Conservation (phyloP, 2,113 vertebrate species). For the Gasterosteus aculeatus region DNA sequence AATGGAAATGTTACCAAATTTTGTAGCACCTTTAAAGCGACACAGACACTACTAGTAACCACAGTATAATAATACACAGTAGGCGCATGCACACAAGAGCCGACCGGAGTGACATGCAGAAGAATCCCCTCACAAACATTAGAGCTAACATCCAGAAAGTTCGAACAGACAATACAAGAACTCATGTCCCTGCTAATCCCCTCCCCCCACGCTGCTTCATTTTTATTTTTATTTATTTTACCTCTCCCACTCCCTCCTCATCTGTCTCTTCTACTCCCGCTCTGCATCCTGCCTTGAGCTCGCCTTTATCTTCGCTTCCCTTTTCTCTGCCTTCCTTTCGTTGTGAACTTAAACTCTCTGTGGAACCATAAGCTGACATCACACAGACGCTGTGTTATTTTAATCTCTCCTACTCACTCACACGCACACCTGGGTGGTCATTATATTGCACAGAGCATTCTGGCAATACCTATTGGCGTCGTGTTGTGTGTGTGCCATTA, state of each 20-base stretch:
- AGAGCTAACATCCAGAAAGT: conserved; percentile 45
- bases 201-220: conserved; percentile 14
- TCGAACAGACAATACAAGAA: conserved; percentile 54
- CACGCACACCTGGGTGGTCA: conserved; percentile 41
- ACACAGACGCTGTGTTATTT: conserved; percentile 54
- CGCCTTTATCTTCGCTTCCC: conserved; percentile 47
- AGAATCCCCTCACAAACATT: conserved; percentile 19
- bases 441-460: conserved; percentile 56
- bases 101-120: conserved; percentile 1
- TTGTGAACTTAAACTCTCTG: conserved; percentile 72
- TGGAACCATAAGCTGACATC: conserved; percentile 66
- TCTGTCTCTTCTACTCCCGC: conserved; percentile 51
- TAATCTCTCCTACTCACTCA: conserved; percentile 42
- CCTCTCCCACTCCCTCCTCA: conserved; percentile 48
- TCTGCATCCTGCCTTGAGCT: conserved; percentile 62
- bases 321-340: conserved; percentile 27
- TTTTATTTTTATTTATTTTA: conserved; percentile 35
- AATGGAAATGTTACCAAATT: background rate
- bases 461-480: conserved; percentile 31
- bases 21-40: background rate
- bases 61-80: background rate
- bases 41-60: conserved; percentile 5
- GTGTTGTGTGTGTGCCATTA: conserved; percentile 44
- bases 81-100: background rate
- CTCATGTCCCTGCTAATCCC: conserved; percentile 44